These are phyloP conservation scores for Ennomos fuscantarius DNA, from an alignment of 2,888 invertebrate species.

Conservation along the genomic window DNA sequence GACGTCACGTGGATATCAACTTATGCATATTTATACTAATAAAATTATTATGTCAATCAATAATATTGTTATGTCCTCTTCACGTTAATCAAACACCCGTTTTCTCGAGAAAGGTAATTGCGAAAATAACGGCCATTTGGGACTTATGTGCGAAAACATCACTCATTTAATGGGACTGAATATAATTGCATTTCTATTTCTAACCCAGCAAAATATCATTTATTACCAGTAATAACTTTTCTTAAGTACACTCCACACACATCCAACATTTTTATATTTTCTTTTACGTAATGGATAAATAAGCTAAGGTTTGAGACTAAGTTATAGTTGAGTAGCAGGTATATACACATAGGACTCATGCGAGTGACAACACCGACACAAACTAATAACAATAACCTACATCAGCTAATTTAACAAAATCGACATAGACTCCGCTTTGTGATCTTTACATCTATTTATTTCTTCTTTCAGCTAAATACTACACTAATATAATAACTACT, in stretches of 20 bases:
- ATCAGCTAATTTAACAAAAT: too few relatives aligned
- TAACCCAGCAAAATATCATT: conserved; percentile 44
- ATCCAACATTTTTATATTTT: conserved; percentile 3
- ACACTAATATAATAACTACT: too few relatives aligned
- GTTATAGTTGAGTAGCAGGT: too few relatives aligned
- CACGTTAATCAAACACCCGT: conserved; percentile 55
- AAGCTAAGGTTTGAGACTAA: conserved; percentile 12
- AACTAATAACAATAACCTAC: too few relatives aligned
- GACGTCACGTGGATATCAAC: too few relatives aligned
- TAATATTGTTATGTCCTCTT: conserved; percentile 42
- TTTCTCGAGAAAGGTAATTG: conserved; percentile 52
- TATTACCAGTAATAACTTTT: conserved; percentile 41
- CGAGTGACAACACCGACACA: too few relatives aligned
- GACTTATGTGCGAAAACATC: conserved; percentile 47
- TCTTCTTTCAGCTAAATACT: too few relatives aligned
- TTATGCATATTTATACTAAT: neutral
- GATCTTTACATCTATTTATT: too few relatives aligned
- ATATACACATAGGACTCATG: too few relatives aligned
- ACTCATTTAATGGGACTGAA: conserved; percentile 50
- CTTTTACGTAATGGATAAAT: neutral
- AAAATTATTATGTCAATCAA: conserved; percentile 28
- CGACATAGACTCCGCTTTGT: too few relatives aligned
- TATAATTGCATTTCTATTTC: conserved; percentile 55
- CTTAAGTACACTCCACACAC: conserved; percentile 12
- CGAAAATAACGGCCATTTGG: conserved; percentile 49